Conservation (phyloP, 2,888 invertebrate genomes). For the Archaeoteleia sp. region DNA sequence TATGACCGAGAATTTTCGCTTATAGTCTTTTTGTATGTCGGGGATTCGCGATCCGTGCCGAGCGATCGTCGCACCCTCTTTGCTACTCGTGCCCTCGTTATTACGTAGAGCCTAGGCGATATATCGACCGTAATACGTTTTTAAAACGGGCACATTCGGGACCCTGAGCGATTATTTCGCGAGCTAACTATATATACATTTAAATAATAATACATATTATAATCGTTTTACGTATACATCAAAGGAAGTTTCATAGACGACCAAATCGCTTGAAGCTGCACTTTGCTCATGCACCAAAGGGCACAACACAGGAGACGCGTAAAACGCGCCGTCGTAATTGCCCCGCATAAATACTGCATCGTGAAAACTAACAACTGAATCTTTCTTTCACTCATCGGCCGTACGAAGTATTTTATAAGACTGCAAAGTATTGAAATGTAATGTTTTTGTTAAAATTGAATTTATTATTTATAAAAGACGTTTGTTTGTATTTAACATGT, state of each 20-base stretch:
- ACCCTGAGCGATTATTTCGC: slow-evolving; percentile 49
- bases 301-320: slow-evolving; percentile 4
- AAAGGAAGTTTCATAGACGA: slow-evolving; percentile 14
- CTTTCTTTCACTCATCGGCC: too few species aligned
- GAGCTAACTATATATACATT: slow-evolving; percentile 28
- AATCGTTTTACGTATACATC: slow-evolving; percentile 16
- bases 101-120: slow-evolving; percentile 12
- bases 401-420: too few species aligned
- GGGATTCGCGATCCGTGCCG: slow-evolving; percentile 48
- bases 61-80: slow-evolving; percentile 41
- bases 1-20: slow-evolving; percentile 54
- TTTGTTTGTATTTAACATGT: too few species aligned
- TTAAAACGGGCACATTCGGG: slow-evolving; percentile 31
- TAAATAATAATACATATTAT: slow-evolving; percentile 11
- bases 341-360: slow-evolving; percentile 4
- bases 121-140: slow-evolving; percentile 24
- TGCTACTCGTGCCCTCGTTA: slow-evolving; percentile 43
- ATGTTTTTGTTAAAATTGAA: too few species aligned
- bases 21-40: slow-evolving; percentile 57
- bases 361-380: background rate
- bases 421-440: too few species aligned
- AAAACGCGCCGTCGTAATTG: slow-evolving; percentile 2
- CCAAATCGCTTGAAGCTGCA: slow-evolving; percentile 39
- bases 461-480: too few species aligned
- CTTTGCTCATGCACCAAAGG: slow-evolving; percentile 41